Evolutionary conservation across 53 echinoderm and acorn worm genomes (phyloP).

Genomic region (Antedon mediterranea): DNA sequence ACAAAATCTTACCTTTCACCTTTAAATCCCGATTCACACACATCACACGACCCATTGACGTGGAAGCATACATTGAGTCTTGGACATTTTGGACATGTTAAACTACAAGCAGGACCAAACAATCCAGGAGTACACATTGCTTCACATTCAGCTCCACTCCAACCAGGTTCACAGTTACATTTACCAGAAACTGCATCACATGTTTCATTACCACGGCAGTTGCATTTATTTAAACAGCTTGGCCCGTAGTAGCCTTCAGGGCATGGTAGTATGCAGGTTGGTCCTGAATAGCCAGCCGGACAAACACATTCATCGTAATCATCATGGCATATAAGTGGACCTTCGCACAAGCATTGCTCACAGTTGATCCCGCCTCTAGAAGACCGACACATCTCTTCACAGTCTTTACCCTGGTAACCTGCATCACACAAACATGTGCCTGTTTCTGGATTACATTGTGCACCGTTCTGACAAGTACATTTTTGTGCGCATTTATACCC

Average conservation of each 20-base stretch:
- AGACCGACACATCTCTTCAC: not conserved
- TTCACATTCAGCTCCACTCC: not conserved
- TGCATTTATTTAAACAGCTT: not conserved
- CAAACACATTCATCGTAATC: not conserved
- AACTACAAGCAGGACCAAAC: not conserved
- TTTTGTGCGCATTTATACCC: not conserved
- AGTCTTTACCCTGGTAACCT: not conserved
- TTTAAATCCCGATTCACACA: not conserved
- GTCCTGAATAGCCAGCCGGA: not conserved
- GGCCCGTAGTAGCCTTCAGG: not conserved
- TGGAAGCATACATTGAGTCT: not conserved
- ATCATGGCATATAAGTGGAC: not conserved
- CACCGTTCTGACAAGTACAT: not conserved
- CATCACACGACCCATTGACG: not conserved
- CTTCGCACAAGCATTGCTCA: not conserved
- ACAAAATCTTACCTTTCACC: not conserved
- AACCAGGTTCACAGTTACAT: not conserved
- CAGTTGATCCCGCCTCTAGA: not conserved
- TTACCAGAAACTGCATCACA: not conserved
- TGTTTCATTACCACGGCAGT: not conserved
- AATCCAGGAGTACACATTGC: not conserved
- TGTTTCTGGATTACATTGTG: not conserved
- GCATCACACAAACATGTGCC: not conserved
- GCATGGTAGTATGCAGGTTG: not conserved
- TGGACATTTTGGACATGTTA: not conserved